Evolutionary conservation across 64 coral and sea anemone species (phyloP), one percentile per base, ranked within the genome.

Genomic region (Stichodactyla helianthus): DNA sequence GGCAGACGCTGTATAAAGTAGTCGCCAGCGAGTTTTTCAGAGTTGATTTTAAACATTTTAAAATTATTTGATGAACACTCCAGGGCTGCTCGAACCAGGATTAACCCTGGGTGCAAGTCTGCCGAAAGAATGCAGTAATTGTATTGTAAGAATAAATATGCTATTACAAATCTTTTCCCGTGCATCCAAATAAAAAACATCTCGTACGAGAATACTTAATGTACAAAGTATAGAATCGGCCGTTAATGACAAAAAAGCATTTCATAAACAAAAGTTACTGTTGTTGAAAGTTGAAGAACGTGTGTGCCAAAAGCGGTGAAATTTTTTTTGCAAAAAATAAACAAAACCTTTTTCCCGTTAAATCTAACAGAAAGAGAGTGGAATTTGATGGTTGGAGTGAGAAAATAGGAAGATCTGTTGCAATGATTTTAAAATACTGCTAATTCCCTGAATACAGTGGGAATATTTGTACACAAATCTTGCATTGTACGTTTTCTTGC

Each of bases 41-140:
- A 74, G 25, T 74, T 74, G 2, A 31, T 74, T 74, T 9, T 22
- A n/a, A 64, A 27, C 22, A 71, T 31, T 74, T 27, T 0, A 13
- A 14, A 23, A 27, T 74, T 74, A 31, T 74, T 74, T 74, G 68
- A 74, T 74, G 68, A 27, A 74, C 68, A 74, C 68, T 74, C 68
- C 25, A 74, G 68, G 23, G 25, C 68, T 74, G 25, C 22, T 74
- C 68, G 17, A 74, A 12, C 25, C 22, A 74, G 68, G 68, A 74
- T 74, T 31, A 74, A 31, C 25, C 68, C 4, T n/a, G 25, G 25
- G 10, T 74, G 12, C 68, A 31, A 74, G n/a, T 35, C 12, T 28
- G 13, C 68, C 25, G 4, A 74, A 74, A 23, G 68, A 74, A 74
- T 74, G 68, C 68, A 74, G 27, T 74, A 74, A 74, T 74, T 74